Percentiles rank a stretch among this genome's conserved stretches.
phyloP scores from a whole-genome alignment of 1,140 invertebrate genomes.

The Drosophila pruinosa region DNA sequence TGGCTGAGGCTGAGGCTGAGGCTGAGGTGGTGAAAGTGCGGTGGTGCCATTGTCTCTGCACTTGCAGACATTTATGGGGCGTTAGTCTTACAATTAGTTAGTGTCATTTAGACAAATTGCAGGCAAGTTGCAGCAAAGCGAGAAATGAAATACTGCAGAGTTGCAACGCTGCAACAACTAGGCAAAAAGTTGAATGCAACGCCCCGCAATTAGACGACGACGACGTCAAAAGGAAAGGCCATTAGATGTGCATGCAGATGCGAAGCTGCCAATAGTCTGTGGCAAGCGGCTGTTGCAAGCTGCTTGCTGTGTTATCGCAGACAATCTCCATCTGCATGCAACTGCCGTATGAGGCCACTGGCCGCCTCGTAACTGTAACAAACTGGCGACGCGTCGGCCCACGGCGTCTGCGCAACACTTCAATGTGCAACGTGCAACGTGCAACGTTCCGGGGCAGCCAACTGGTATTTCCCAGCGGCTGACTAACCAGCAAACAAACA shows the following conservation, averaged over 20 bases:
- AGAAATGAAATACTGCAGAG: conserved; percentile 10
- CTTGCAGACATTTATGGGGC: conserved; percentile 63
- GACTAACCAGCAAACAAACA: conserved; percentile 50
- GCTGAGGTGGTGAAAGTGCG: conserved; percentile 56
- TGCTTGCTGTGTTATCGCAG: conserved; percentile 26
- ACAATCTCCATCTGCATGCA: conserved; percentile 47
- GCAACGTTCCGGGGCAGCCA: conserved; percentile 24
- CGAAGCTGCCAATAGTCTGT: conserved; percentile 31
- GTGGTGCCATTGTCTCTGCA: conserved; percentile 47
- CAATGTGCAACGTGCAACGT: not conserved
- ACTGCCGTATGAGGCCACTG: conserved; percentile 21
- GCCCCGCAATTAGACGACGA: conserved; percentile 43
- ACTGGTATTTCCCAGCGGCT: conserved; percentile 78
- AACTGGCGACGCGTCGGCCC: conserved; percentile 52
- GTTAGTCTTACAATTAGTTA: conserved; percentile 77
- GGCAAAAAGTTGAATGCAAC: conserved; percentile 51
- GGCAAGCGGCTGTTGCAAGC: not conserved
- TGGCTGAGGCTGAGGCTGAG: not conserved
- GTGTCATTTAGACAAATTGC: conserved; percentile 79
- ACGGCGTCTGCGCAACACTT: conserved; percentile 77
- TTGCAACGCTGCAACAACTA: not conserved
- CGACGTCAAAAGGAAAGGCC: conserved; percentile 75
- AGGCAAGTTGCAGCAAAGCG: conserved; percentile 37
- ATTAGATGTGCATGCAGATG: conserved; percentile 47
- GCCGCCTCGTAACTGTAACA: conserved; percentile 41